Conservation (phyloP, 2,888 invertebrate genomes). For the Altica lythri region DNA sequence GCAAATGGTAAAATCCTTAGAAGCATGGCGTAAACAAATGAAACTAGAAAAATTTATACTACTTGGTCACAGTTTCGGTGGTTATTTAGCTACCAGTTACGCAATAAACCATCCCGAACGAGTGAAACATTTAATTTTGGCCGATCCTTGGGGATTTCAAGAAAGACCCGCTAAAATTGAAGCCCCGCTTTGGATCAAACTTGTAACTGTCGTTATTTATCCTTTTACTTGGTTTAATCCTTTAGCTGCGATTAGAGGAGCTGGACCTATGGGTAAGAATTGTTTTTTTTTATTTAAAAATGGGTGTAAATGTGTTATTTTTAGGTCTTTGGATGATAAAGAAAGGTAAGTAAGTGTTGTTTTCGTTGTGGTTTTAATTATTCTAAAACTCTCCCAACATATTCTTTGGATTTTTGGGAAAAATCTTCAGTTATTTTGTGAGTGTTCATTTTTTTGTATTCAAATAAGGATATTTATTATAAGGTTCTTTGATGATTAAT, state of each 20-base stretch:
- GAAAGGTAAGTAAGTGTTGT: too few species aligned
- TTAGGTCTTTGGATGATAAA: too few species aligned
- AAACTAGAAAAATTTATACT: constrained; percentile 83
- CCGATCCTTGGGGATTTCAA: constrained; percentile 84
- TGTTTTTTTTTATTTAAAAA: too few species aligned
- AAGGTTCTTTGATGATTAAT: too few species aligned
- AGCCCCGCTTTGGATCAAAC: constrained; percentile 79
- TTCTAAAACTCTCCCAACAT: too few species aligned
- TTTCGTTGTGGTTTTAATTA: too few species aligned
- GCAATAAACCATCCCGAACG: constrained; percentile 82
- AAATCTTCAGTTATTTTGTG: too few species aligned
- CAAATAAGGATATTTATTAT: too few species aligned
- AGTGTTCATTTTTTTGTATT: too few species aligned
- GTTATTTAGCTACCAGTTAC: constrained; percentile 85
- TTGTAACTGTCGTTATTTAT: constrained; percentile 74
- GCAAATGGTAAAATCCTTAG: constrained; percentile 89
- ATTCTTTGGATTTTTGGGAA: too few species aligned
- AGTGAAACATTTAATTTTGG: constrained; percentile 87
- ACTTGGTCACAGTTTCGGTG: constrained; percentile 92
- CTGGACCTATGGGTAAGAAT: constrained; percentile 83
- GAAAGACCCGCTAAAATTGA: constrained; percentile 64
- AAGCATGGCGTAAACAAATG: constrained; percentile 91
- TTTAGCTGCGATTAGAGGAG: constrained; percentile 85
- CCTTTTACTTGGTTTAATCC: constrained; percentile 78
- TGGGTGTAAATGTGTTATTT: too few species aligned